Percentiles rank a stretch among this genome's conserved stretches.
These are phyloP conservation scores for Lampris incognitus DNA, from an alignment of 2,113 vertebrate genomes.

Conservation along the genomic window DNA sequence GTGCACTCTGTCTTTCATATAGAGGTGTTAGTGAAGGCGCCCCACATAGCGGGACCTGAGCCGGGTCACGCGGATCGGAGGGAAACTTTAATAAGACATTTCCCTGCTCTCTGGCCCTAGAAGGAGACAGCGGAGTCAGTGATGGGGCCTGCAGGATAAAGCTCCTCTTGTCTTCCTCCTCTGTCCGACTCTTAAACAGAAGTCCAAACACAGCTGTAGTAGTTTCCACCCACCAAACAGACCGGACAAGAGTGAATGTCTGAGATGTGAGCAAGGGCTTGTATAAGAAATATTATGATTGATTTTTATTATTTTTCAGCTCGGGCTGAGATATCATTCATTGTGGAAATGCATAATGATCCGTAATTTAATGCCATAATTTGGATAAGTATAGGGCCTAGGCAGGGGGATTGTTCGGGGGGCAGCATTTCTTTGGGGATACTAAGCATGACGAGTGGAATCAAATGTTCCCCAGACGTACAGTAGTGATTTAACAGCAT, in stretches of 20 bases:
- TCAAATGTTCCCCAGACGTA: slow-evolving; percentile 59
- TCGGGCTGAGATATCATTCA: slow-evolving; percentile 44
- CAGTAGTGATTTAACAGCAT: slow-evolving; percentile 54
- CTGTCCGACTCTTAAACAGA: slow-evolving; percentile 18
- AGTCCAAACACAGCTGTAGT: slow-evolving; percentile 31
- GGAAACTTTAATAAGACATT: slow-evolving; percentile 68
- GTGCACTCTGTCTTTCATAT: slow-evolving; percentile 65
- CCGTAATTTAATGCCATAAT: slow-evolving; percentile 44
- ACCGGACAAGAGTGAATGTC: slow-evolving; percentile 48
- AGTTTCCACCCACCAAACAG: slow-evolving; percentile 26
- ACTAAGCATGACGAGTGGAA: slow-evolving; percentile 43
- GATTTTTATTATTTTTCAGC: slow-evolving; percentile 44
- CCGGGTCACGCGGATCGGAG: slow-evolving; percentile 40
- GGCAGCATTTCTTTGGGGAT: slow-evolving; percentile 71
- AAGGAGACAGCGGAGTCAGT: slow-evolving; percentile 44
- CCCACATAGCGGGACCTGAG: slow-evolving; percentile 39
- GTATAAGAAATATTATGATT: slow-evolving; percentile 52
- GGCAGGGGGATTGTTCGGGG: slow-evolving; percentile 28
- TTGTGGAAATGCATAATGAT: slow-evolving; percentile 40
- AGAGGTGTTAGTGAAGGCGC: slow-evolving; percentile 58
- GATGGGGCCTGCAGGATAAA: slow-evolving; percentile 41
- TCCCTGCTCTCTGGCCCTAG: slow-evolving; percentile 41
- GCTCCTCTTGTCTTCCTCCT: slow-evolving; percentile 52
- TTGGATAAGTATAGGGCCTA: slow-evolving; percentile 30
- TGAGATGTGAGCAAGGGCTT: slow-evolving; percentile 29